Evolutionary conservation across 2,113 vertebrate genomes (phyloP).

Genomic region (Otolemur garnettii): DNA sequence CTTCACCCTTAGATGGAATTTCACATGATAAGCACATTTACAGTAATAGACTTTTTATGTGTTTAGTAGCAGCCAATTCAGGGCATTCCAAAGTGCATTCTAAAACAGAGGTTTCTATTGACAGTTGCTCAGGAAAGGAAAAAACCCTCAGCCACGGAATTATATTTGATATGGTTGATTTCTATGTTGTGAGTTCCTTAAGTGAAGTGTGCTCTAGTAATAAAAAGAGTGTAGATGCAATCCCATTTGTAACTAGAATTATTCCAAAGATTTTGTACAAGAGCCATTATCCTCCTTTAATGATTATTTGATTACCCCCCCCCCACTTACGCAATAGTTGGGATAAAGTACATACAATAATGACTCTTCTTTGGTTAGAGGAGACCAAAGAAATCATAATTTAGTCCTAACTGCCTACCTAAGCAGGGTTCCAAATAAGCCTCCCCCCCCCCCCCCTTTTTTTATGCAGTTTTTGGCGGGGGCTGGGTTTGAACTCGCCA

Average conservation of each 20-base stretch:
- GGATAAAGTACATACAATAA: constrained; percentile 28
- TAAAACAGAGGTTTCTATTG: constrained; percentile 57
- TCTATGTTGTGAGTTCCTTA: constrained; percentile 1
- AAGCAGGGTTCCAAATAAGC: neutral
- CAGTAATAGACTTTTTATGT: constrained; percentile 62
- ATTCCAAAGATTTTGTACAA: neutral
- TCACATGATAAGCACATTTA: constrained; percentile 63
- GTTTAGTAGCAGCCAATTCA: constrained; percentile 55
- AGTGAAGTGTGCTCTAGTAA: neutral
- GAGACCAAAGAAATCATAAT: neutral
- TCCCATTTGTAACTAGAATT: constrained; percentile 18
- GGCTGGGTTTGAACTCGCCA: too few species aligned
- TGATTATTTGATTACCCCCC: neutral
- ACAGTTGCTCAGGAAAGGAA: neutral
- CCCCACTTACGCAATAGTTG: neutral
- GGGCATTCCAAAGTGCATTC: constrained; percentile 39
- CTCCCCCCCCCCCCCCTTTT: too few species aligned
- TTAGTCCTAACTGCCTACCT: neutral
- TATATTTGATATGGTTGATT: constrained; percentile 22
- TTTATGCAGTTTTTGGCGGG: too few species aligned
- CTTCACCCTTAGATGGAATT: constrained; percentile 62
- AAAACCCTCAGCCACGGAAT: neutral
- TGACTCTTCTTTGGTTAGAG: neutral
- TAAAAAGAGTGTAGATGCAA: neutral
- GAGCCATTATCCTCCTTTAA: neutral